These are phyloP conservation scores for Mormyrops boulengeri DNA, from an alignment of 2,797 vertebrate species.

Conservation along the genomic window DNA sequence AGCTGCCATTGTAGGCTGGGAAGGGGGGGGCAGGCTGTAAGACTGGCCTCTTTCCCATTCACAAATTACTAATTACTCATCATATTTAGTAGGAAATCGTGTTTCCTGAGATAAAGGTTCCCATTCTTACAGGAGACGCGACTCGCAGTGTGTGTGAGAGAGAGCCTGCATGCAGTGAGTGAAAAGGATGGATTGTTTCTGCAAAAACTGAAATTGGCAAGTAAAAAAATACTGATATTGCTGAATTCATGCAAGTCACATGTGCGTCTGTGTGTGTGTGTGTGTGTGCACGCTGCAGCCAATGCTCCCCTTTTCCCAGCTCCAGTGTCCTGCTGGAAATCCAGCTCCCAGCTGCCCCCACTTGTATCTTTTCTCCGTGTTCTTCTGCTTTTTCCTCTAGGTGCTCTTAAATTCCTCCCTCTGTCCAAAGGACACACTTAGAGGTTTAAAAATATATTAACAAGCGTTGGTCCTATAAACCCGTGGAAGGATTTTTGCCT, in stretches of 20 bases:
- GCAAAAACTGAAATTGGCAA: background rate
- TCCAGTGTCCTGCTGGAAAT: background rate
- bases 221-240: background rate
- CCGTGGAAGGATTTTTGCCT: background rate
- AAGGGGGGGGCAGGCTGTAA: slow-evolving; percentile 15
- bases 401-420: background rate
- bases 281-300: background rate
- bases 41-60: slow-evolving; percentile 49
- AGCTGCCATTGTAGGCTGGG: slow-evolving; percentile 15
- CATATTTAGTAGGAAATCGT: slow-evolving; percentile 53
- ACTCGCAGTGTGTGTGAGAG: slow-evolving; percentile 19
- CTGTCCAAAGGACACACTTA: background rate
- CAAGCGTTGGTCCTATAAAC: background rate
- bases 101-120: slow-evolving; percentile 51
- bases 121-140: slow-evolving; percentile 29
- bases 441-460: background rate
- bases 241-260: background rate
- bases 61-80: slow-evolving; percentile 62
- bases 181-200: background rate
- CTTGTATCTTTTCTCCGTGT: background rate
- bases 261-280: background rate
- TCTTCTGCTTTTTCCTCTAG: background rate
- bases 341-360: background rate
- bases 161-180: background rate
- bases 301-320: background rate